Percentiles rank a stretch among this genome's conserved stretches.
Conservation (phyloP, 1,140 invertebrate species). For the Notospermus geniculatus region DNA sequence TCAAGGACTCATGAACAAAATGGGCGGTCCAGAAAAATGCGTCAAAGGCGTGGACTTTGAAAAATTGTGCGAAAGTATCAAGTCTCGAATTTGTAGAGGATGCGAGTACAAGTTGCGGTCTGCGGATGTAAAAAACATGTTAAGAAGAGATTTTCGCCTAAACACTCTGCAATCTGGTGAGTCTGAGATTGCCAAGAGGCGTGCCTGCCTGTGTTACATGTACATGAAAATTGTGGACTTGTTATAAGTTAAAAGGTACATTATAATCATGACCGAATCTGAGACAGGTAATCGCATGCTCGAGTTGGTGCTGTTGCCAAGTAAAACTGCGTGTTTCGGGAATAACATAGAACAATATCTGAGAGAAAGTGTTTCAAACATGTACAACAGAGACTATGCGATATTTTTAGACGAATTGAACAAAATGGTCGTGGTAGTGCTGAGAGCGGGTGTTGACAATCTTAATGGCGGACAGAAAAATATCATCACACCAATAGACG, state of each 20-base stretch:
- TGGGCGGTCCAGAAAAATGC: slow-evolving; percentile 1
- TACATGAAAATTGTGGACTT: slow-evolving; percentile 6
- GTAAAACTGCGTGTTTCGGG: slow-evolving; percentile 5
- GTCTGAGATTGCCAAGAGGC: slow-evolving; percentile 2
- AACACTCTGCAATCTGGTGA: not conserved
- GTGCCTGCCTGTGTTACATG: slow-evolving; percentile 6
- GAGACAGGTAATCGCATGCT: slow-evolving; percentile 7
- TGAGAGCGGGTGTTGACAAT: slow-evolving; percentile 1
- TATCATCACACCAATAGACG: slow-evolving; percentile 8
- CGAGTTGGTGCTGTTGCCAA: slow-evolving; percentile 3
- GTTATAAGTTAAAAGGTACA: too few relatives aligned
- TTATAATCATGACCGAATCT: not conserved
- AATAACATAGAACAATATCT: slow-evolving; percentile 9
- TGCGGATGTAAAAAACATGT: slow-evolving; percentile 9
- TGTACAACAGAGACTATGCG: slow-evolving; percentile 8
- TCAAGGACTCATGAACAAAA: not conserved
- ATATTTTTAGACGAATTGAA: not conserved
- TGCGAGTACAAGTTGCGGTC: slow-evolving; percentile 6
- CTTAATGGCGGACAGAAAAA: not conserved
- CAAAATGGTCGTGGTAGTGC: not conserved
- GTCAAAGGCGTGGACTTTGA: not conserved
- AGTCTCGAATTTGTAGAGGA: not conserved
- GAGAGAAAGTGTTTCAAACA: not conserved
- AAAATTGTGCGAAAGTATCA: not conserved
- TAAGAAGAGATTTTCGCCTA: slow-evolving; percentile 1